phyloP scores from a whole-genome alignment of 2,113 vertebrate genomes.

The Plectropomus leopardus region DNA sequence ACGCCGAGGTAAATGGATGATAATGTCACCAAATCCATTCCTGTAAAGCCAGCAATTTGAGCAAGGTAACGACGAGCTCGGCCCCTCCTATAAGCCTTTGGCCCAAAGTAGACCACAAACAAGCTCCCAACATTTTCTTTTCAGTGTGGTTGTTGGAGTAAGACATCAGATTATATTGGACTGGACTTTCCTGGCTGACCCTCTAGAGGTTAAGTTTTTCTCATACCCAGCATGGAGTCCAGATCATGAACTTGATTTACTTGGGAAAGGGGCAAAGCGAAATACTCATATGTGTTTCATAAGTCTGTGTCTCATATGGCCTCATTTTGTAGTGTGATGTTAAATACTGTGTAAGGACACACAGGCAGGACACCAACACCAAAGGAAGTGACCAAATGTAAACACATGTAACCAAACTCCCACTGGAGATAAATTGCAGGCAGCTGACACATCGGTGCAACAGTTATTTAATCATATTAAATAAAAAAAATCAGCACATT shows the following conservation, averaged over 20 bases:
- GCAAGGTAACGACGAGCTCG: conserved; percentile 39
- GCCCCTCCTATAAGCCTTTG: conserved; percentile 27
- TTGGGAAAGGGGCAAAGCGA: conserved; percentile 57
- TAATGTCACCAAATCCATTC: conserved; percentile 44
- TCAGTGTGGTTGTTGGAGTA: conserved; percentile 58
- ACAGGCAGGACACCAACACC: conserved; percentile 36
- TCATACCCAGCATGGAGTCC: conserved; percentile 50
- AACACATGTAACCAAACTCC: conserved; percentile 39
- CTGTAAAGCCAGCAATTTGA: conserved; percentile 36
- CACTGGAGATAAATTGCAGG: conserved; percentile 28
- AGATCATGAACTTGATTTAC: conserved; percentile 56
- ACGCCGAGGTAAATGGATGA: conserved; percentile 45
- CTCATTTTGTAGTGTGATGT: conserved; percentile 75
- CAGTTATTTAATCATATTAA: conserved; percentile 49
- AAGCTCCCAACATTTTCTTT: conserved; percentile 54
- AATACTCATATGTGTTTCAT: conserved; percentile 76
- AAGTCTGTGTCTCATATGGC: conserved; percentile 55
- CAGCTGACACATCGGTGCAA: not conserved
- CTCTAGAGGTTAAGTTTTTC: conserved; percentile 59
- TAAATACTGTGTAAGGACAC: conserved; percentile 50
- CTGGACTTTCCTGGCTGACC: conserved; percentile 75
- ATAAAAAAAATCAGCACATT: conserved; percentile 18
- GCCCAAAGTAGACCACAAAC: conserved; percentile 48
- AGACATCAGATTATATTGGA: conserved; percentile 66
- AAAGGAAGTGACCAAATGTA: conserved; percentile 36